Conservation (phyloP, 2,113 vertebrate genomes). For the Clarias macrocephalus region DNA sequence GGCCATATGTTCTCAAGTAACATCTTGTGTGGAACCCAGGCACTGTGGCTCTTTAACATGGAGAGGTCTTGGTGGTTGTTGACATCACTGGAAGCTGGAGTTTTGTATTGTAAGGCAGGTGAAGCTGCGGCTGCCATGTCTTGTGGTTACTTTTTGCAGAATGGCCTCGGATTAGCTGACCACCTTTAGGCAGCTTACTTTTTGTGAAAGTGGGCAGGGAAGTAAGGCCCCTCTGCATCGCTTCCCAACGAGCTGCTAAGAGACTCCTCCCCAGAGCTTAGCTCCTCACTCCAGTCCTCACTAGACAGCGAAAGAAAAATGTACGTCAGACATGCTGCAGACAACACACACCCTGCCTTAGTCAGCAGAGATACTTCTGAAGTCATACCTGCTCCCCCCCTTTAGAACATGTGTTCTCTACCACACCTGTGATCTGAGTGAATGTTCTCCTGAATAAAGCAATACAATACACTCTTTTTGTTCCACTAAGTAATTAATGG, state of each 20-base stretch:
- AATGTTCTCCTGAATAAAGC: background rate
- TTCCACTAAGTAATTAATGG: background rate
- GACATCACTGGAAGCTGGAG: constrained; percentile 23
- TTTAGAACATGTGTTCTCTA: background rate
- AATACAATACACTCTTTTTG: background rate
- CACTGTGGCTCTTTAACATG: constrained; percentile 44
- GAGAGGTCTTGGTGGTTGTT: constrained; percentile 29
- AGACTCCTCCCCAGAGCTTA: constrained; percentile 90
- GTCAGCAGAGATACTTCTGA: constrained; percentile 14
- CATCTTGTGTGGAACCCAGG: constrained; percentile 53
- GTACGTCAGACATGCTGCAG: background rate
- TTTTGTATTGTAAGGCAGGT: background rate
- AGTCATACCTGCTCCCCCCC: background rate
- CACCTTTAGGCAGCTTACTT: constrained; percentile 58
- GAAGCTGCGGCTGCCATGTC: background rate
- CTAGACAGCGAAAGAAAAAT: constrained; percentile 63
- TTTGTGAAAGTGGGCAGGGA: constrained; percentile 78
- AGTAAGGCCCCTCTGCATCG: constrained; percentile 82
- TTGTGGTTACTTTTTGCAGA: constrained; percentile 12
- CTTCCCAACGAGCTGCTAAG: constrained; percentile 84
- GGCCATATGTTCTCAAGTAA: constrained; percentile 14
- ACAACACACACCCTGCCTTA: constrained; percentile 29
- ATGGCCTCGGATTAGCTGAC: constrained; percentile 42
- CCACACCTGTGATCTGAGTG: background rate
- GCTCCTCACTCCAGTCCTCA: constrained; percentile 90